Evolutionary conservation across 2,888 invertebrate species (phyloP).

Genomic region (Eupithecia pulchellata): DNA sequence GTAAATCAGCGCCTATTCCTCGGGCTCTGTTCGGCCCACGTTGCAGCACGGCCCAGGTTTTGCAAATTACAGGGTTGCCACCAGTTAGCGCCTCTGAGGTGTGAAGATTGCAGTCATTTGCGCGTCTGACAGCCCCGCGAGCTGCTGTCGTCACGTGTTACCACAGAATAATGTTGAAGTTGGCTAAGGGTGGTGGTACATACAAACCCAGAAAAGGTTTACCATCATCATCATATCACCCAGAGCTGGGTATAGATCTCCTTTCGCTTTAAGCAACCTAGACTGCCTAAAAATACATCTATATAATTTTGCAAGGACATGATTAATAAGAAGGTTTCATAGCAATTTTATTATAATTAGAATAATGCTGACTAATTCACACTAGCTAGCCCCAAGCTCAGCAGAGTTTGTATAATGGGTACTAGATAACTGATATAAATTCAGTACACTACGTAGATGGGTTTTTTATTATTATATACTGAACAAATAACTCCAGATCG

Average conservation of each 20-base stretch:
- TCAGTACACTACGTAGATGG: no score
- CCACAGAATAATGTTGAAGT: conserved; percentile 51
- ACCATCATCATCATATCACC: not conserved
- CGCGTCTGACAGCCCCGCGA: conserved; percentile 69
- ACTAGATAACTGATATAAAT: no score
- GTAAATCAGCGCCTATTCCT: conserved; percentile 60
- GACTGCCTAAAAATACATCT: no score
- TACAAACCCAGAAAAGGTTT: not conserved
- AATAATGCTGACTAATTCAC: no score
- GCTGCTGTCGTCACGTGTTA: conserved; percentile 81
- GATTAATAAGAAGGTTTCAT: no score
- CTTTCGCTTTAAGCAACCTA: no score
- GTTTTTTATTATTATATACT: no score
- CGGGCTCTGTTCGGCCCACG: conserved; percentile 13
- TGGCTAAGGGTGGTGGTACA: conserved; percentile 34
- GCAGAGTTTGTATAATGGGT: no score
- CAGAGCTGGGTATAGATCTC: not conserved
- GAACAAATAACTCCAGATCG: no score
- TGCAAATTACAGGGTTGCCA: conserved; percentile 77
- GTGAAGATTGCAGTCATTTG: conserved; percentile 85
- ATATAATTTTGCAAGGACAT: no score
- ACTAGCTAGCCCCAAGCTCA: no score
- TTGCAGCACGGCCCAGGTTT: conserved; percentile 61
- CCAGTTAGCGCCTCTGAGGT: conserved; percentile 85
- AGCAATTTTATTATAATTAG: no score